Evolutionary conservation across 2,888 invertebrate species (phyloP).

Genomic region (Dasysyrphus albostriatus): DNA sequence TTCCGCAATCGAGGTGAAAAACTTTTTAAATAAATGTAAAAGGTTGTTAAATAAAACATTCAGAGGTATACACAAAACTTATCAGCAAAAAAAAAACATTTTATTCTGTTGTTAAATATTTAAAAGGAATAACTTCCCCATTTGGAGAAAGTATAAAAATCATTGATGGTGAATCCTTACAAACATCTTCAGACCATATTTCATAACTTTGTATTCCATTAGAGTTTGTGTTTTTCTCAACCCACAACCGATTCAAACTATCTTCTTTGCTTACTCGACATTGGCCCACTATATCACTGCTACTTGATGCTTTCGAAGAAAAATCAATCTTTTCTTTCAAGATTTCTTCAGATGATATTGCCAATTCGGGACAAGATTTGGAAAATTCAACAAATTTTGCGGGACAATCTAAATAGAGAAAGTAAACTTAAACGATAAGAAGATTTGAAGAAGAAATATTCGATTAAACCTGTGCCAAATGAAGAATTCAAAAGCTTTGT

Average conservation of each 20-base stretch:
- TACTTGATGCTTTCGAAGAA: not conserved
- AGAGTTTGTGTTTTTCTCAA: not conserved
- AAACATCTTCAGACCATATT: conserved; percentile 22
- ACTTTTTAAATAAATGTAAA: too few relatives aligned
- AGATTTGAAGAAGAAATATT: not conserved
- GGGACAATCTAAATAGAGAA: not conserved
- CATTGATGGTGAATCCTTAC: conserved; percentile 39
- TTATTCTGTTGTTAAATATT: conserved; percentile 28
- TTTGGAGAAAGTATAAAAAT: conserved; percentile 35
- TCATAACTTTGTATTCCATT: conserved; percentile 49
- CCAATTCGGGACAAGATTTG: not conserved
- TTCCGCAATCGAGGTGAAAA: too few relatives aligned
- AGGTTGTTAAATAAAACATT: too few relatives aligned
- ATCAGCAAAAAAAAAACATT: not conserved
- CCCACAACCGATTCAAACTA: not conserved
- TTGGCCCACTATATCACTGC: not conserved
- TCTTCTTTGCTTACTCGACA: not conserved
- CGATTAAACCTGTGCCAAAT: not conserved
- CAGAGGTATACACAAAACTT: not conserved
- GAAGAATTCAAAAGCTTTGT: not conserved
- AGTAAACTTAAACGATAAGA: not conserved
- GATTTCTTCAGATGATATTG: not conserved
- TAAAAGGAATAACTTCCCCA: conserved; percentile 45
- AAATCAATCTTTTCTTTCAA: not conserved
- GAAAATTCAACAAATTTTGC: not conserved